Percentiles rank a stretch among this genome's conserved stretches.
Conservation (phyloP, 2,797 vertebrate species). For the Lacerta agilis region DNA sequence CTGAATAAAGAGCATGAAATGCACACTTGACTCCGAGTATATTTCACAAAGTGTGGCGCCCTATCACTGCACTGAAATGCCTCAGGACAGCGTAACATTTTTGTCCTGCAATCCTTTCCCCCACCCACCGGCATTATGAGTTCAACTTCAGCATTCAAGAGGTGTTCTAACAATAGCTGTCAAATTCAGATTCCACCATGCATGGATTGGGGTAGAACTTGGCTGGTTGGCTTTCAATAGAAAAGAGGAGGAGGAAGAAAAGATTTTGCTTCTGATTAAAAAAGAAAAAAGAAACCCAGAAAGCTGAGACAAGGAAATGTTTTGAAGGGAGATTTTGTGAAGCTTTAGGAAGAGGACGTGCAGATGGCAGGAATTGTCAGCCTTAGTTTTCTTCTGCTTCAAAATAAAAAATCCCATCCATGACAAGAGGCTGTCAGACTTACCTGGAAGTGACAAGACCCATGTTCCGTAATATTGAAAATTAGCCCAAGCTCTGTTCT, state of each 20-base stretch:
- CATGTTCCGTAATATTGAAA: background rate
- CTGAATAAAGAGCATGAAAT: too few species aligned
- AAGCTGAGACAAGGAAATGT: background rate
- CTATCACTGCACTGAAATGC: constrained; percentile 1
- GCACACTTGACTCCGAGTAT: too few species aligned
- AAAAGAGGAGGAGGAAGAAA: too few species aligned
- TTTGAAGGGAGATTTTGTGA: background rate
- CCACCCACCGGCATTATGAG: background rate
- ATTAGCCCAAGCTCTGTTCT: background rate
- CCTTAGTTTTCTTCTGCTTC: background rate
- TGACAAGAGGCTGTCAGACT: background rate
- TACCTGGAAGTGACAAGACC: background rate
- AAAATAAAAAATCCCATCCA: background rate
- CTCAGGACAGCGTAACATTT: constrained; percentile 2
- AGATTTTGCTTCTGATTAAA: constrained; percentile 16
- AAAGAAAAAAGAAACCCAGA: background rate
- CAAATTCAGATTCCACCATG: constrained; percentile 17
- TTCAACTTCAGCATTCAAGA: constrained; percentile 18
- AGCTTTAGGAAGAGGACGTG: background rate
- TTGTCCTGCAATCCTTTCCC: background rate
- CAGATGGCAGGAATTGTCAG: background rate
- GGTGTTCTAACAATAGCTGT: constrained; percentile 20
- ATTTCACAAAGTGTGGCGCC: background rate
- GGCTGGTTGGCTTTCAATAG: constrained; percentile 4
- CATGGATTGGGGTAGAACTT: constrained; percentile 1